Conservation (phyloP, 2,888 invertebrate species). For the Heliconius aoede region DNA sequence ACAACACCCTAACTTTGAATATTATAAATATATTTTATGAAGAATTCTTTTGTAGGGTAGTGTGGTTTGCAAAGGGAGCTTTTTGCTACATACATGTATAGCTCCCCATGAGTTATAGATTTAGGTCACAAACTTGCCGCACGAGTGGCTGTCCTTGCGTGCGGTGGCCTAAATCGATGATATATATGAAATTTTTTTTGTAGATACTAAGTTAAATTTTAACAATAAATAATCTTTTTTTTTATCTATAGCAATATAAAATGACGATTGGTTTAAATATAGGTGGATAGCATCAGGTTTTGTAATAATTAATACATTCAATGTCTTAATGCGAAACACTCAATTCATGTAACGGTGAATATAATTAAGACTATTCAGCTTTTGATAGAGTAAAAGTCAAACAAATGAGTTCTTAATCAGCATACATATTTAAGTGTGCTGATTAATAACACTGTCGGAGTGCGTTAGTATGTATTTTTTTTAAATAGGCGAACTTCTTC, state of each 20-base stretch:
- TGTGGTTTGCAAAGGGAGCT: slow-evolving; percentile 28
- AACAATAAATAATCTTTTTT: background rate
- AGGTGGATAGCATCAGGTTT: background rate
- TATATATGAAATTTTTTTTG: slow-evolving; percentile 10
- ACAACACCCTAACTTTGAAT: background rate
- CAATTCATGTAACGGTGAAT: background rate
- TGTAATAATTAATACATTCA: background rate
- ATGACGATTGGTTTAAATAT: background rate
- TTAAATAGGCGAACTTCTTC: background rate
- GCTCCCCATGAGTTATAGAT: slow-evolving; percentile 29
- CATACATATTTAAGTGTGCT: background rate
- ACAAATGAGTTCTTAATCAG: slow-evolving; percentile 1
- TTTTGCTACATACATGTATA: slow-evolving; percentile 23
- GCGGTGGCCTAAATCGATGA: slow-evolving; percentile 30
- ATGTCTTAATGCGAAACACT: background rate
- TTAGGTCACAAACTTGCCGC: slow-evolving; percentile 32
- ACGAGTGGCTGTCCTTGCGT: slow-evolving; percentile 27
- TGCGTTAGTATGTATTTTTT: too few relatives aligned
- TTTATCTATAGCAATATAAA: background rate
- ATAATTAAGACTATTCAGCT: background rate
- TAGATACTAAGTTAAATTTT: slow-evolving; percentile 7
- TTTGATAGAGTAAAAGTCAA: background rate
- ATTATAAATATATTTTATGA: slow-evolving; percentile 21
- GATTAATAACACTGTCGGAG: too few relatives aligned
- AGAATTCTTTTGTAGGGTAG: slow-evolving; percentile 15